A percentile compares a stretch with the other conserved stretches of the same genome.
phyloP scores from a whole-genome alignment of 2,888 invertebrate species.

The Mallateleia sp. region DNA sequence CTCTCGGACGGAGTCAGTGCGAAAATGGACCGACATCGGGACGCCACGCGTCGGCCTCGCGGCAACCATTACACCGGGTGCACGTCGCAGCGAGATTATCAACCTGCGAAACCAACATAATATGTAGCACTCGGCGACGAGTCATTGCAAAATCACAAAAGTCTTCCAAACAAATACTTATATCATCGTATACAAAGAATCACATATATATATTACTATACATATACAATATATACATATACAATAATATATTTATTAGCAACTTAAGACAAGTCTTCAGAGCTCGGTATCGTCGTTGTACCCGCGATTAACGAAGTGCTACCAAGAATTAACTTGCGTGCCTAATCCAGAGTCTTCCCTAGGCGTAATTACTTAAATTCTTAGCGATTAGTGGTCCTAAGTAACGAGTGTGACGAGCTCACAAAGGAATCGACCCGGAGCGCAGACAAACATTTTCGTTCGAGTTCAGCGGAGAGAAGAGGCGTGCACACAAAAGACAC shows the following conservation, averaged over 20 bases:
- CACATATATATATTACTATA: conserved; percentile 42
- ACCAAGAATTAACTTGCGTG: conserved; percentile 82
- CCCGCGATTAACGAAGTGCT: conserved; percentile 19
- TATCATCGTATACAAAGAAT: conserved; percentile 67
- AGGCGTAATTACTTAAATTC: conserved; percentile 14
- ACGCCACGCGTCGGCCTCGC: conserved; percentile 84
- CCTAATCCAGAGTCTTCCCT: conserved; percentile 88
- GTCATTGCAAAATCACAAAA: too few species aligned
- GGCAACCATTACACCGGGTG: conserved; percentile 67
- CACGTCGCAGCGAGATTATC: conserved; percentile 47
- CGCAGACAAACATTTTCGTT: conserved; percentile 52
- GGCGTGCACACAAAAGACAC: conserved; percentile 12
- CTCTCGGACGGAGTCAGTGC: conserved; percentile 84
- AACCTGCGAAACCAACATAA: too few species aligned
- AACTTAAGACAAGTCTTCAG: conserved; percentile 17
- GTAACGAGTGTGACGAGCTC: conserved; percentile 5
- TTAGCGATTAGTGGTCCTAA: background rate
- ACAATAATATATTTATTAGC: conserved; percentile 16
- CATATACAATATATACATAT: conserved; percentile 11
- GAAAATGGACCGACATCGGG: conserved; percentile 87
- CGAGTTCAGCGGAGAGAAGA: conserved; percentile 7
- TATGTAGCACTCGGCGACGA: too few species aligned
- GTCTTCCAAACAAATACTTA: conserved; percentile 86
- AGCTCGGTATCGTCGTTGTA: background rate
- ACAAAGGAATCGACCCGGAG: conserved; percentile 26